Evolutionary conservation across 2,888 invertebrate species (phyloP).

Genomic region (Colostygia pectinataria): DNA sequence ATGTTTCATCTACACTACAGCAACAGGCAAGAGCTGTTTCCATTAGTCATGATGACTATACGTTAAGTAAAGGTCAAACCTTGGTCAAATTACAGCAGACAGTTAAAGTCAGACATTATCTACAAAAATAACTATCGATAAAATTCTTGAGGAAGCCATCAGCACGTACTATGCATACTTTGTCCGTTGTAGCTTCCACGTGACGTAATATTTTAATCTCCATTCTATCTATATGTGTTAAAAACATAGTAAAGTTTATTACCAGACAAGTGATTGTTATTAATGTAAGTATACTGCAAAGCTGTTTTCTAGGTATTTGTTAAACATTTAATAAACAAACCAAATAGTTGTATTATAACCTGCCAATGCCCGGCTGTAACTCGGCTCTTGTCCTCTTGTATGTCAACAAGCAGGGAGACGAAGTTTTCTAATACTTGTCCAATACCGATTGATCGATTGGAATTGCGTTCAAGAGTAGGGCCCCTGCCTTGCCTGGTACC

Average conservation of each 20-base stretch:
- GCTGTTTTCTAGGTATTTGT: no score
- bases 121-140: conserved; percentile 5
- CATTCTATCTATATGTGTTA: conserved; percentile 9
- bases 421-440: no score
- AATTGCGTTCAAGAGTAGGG: no score
- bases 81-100: conserved; percentile 22
- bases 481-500: no score
- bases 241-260: conserved; percentile 11
- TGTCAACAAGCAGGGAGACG: no score
- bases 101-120: conserved; percentile 11
- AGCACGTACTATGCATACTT: conserved; percentile 10
- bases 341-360: no score
- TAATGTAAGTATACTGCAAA: no score
- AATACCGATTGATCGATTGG: no score
- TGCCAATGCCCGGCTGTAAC: no score
- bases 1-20: not conserved
- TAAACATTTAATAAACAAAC: no score
- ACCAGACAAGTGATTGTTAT: conserved; percentile 3
- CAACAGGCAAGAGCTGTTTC: not conserved
- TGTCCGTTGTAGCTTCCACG: conserved; percentile 8
- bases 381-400: no score
- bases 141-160: conserved; percentile 14
- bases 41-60: conserved; percentile 9
- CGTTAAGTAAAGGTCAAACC: conserved; percentile 25
- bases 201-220: conserved; percentile 17